Conservation (phyloP, 2,888 invertebrate species). For the Gisinianus flammeolus region DNA sequence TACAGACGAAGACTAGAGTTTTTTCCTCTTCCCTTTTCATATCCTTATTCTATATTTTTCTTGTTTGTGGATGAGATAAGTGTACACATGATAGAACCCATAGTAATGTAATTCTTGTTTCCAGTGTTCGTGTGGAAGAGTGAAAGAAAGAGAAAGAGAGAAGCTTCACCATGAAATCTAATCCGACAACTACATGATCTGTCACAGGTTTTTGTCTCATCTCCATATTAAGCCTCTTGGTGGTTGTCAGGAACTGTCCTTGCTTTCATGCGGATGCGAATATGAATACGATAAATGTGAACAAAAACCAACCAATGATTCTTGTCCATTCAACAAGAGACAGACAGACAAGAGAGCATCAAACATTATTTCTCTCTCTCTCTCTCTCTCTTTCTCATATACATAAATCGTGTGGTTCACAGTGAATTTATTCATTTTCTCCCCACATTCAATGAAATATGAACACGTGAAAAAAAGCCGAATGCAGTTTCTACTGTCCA, state of each 20-base stretch:
- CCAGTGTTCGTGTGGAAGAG: too few relatives aligned
- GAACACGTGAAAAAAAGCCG: too few relatives aligned
- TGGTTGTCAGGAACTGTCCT: constrained; percentile 2
- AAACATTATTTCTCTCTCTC: neutral
- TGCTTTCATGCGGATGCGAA: neutral
- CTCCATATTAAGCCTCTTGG: constrained; percentile 9
- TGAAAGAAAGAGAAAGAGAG: neutral
- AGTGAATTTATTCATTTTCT: neutral
- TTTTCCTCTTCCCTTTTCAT: neutral
- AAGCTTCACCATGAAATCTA: neutral
- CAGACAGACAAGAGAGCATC: neutral
- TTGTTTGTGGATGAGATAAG: neutral
- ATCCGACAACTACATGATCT: neutral
- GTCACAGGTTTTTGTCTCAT: constrained; percentile 14
- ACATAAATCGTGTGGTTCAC: neutral
- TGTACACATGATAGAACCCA: neutral
- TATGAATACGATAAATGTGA: neutral
- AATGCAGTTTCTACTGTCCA: too few relatives aligned
- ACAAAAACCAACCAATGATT: neutral
- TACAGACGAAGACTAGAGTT: neutral
- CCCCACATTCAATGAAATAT: neutral
- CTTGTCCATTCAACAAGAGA: neutral
- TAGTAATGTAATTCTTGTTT: too few relatives aligned
- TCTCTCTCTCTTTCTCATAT: neutral
- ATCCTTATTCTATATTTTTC: neutral